Conservation (phyloP, 2,888 invertebrate species). For the Eupithecia dodoneata region DNA sequence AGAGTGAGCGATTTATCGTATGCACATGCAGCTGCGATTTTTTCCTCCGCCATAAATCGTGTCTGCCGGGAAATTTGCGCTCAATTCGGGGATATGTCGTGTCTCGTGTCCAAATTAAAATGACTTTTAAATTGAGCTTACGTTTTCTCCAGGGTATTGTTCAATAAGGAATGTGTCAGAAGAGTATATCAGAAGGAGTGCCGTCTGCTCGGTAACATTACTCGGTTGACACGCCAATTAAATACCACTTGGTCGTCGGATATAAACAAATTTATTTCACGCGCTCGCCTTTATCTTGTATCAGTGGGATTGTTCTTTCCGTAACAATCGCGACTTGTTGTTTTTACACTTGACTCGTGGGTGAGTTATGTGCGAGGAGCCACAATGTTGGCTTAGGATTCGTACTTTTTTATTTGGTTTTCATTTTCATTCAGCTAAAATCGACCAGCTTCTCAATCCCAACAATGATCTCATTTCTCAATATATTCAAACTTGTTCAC, state of each 20-base stretch:
- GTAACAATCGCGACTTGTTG: conserved; percentile 68
- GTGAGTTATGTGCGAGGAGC: conserved; percentile 59
- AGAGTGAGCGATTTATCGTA: conserved; percentile 67
- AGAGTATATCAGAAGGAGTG: conserved; percentile 42
- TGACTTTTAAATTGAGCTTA: conserved; percentile 29
- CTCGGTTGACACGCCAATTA: conserved; percentile 71
- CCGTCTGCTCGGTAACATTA: conserved; percentile 45
- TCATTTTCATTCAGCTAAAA: conserved; percentile 19
- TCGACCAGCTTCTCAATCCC: conserved; percentile 31
- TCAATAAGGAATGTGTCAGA: conserved; percentile 45
- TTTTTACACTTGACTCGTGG: conserved; percentile 65
- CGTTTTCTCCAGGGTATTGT: conserved; percentile 26
- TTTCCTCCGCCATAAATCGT: conserved; percentile 62
- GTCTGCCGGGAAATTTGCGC: conserved; percentile 52
- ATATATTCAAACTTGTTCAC: conserved; percentile 36
- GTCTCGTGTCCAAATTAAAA: conserved; percentile 41
- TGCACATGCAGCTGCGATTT: conserved; percentile 59
- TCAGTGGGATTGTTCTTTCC: conserved; percentile 73
- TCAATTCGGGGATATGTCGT: conserved; percentile 47
- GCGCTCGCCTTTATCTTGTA: conserved; percentile 75
- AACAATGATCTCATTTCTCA: conserved; percentile 32
- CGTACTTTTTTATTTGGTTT: conserved; percentile 20
- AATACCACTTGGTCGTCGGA: conserved; percentile 67
- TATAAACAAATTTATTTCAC: conserved; percentile 75
- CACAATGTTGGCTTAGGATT: conserved; percentile 44